Base-by-base conservation (phyloP, 2,888 invertebrate species). In the Liopterus haemorrhoidalis region DNA sequence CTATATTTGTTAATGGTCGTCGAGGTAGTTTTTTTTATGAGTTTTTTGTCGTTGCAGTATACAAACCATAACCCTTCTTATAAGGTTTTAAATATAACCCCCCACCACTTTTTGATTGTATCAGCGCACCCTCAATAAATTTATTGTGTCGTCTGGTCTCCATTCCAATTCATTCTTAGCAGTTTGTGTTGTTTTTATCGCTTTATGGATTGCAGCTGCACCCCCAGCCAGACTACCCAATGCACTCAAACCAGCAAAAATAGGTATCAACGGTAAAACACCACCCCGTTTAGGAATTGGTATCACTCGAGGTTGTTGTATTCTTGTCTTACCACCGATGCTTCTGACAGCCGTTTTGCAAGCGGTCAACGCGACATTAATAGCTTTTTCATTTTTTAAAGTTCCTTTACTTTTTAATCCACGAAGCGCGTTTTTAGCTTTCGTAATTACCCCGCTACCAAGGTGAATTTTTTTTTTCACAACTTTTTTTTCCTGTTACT, bases 61-160 rank as follows among this genome's bases (percentile, higher is more conserved):
- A 43, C n/a, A 58, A 44, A 18, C 57, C 55, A 22, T 51, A 47
- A 4, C 56, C 57, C 3, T 37, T 51, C 47, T 44, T 57, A 28
- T 59, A 52, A 2, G 54, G 54, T 43, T 53, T 48, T 28, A 57
- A 36, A 48, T 53, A n/a, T n/a, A n/a, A n/a, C n/a, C n/a, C n/a
- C n/a, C n/a, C n/a, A n/a, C n/a, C n/a, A n/a, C n/a, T n/a, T n/a
- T n/a, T 62, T 63, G 11, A 65, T 45, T n/a, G 61, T 60, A 11
- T 64, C 52, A 8, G 62, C 59, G n/a, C n/a, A n/a, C n/a, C n/a
- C 56, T 66, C 65, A 61, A 66, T 64, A 8, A 51, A 50, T 54
- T 56, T 48, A 48, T 67, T 67, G 49, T 65, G 65, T 8, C 63
- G 55, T 42, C 57, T 46, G 39, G 46, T 54, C 52, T 67, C 63